Conservation (phyloP, 2,113 vertebrate genomes). For the Prochilodus magdalenae region DNA sequence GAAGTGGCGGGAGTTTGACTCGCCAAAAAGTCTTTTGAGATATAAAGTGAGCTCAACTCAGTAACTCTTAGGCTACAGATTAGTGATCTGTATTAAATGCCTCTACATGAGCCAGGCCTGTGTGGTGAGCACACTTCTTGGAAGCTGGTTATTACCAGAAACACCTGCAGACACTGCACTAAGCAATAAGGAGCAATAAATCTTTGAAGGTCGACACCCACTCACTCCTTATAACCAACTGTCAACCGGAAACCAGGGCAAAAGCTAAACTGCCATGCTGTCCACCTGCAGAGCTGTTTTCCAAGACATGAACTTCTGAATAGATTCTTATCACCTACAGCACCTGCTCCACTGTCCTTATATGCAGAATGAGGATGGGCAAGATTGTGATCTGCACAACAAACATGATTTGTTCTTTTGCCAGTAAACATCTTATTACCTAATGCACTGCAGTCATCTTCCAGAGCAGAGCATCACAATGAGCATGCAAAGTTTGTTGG, state of each 20-base stretch:
- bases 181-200: slow-evolving; percentile 15
- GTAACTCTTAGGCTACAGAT: background rate
- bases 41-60: background rate
- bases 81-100: background rate
- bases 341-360: slow-evolving; percentile 40
- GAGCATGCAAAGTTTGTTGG: background rate
- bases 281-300: slow-evolving; percentile 52
- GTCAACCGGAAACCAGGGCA: slow-evolving; percentile 19
- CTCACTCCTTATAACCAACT: slow-evolving; percentile 19
- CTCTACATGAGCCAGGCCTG: background rate
- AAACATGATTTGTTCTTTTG: background rate
- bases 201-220: slow-evolving; percentile 2
- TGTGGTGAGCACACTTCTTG: background rate
- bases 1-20: slow-evolving; percentile 31
- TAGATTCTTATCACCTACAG: slow-evolving; percentile 16
- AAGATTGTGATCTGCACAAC: background rate
- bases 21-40: background rate
- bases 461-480: background rate
- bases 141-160: background rate
- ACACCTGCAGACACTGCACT: slow-evolving; percentile 30
- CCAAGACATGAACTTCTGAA: slow-evolving; percentile 32
- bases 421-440: background rate
- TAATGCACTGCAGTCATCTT: background rate
- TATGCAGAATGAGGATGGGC: background rate
- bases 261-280: slow-evolving; percentile 33